A percentile compares a stretch with the other conserved stretches of the same genome.
phyloP scores from a whole-genome alignment of 2,113 vertebrate species.

The Sturnus vulgaris region DNA sequence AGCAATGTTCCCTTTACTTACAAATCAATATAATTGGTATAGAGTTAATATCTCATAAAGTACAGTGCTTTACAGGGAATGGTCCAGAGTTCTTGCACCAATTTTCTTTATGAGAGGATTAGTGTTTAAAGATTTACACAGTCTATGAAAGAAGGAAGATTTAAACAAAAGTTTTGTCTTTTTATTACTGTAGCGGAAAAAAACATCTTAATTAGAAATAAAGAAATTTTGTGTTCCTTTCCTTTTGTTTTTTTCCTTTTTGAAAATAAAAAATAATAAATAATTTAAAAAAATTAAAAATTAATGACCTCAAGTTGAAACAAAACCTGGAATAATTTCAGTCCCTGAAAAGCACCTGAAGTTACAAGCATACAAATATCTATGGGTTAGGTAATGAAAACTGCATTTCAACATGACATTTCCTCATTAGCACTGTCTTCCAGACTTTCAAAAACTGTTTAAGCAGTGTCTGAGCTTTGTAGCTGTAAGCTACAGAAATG shows the following conservation, averaged over 20 bases:
- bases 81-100: not conserved
- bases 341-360: not conserved
- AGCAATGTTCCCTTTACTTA: not conserved
- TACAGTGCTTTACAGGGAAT: not conserved
- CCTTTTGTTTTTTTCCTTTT: fast-evolving
- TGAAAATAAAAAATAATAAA: not conserved
- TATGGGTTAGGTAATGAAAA: constrained; percentile 24
- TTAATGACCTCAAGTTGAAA: not conserved
- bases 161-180: not conserved
- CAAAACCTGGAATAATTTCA: not conserved
- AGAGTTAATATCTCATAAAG: not conserved
- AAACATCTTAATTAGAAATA: not conserved
- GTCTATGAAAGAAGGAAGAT: not conserved
- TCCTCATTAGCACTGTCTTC: constrained; percentile 1
- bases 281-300: not conserved
- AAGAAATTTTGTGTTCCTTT: not conserved
- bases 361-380: constrained; percentile 16
- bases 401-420: constrained; percentile 6
- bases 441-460: not conserved
- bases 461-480: not conserved
- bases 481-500: not conserved
- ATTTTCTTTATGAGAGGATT: not conserved
- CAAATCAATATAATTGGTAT: not conserved
- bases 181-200: not conserved
- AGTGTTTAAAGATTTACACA: not conserved